Evolutionary conservation across 2,113 vertebrate genomes (phyloP).

Genomic region (Anser brachyrhynchus): DNA sequence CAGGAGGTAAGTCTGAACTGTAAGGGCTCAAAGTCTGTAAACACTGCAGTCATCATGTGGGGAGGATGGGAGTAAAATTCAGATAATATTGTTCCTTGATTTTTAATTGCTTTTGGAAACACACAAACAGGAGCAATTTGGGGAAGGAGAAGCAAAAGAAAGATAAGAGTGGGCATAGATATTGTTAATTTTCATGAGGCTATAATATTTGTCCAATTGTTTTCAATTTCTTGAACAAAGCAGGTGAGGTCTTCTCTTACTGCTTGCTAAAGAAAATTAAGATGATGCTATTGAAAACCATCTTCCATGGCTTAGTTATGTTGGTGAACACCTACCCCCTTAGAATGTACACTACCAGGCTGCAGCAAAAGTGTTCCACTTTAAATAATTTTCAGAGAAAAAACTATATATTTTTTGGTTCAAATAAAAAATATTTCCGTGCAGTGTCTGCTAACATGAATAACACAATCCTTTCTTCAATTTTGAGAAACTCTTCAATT

Average conservation of each 20-base stretch:
- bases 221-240: neutral
- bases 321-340: neutral
- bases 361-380: neutral
- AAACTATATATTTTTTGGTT: neutral
- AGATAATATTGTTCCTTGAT: neutral
- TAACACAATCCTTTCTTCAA: neutral
- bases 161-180: neutral
- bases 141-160: neutral
- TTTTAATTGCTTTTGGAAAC: neutral
- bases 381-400: neutral
- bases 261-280: neutral
- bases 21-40: neutral
- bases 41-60: neutral
- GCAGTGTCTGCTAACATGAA: neutral
- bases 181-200: neutral
- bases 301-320: neutral
- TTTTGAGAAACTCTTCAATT: neutral
- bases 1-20: neutral
- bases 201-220: neutral
- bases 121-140: neutral
- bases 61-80: neutral
- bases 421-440: neutral
- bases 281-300: neutral
- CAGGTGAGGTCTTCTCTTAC: neutral
- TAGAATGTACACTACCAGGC: neutral